These are phyloP conservation scores for Arion vulgaris DNA, from an alignment of 1,140 invertebrate species.

Conservation along the genomic window DNA sequence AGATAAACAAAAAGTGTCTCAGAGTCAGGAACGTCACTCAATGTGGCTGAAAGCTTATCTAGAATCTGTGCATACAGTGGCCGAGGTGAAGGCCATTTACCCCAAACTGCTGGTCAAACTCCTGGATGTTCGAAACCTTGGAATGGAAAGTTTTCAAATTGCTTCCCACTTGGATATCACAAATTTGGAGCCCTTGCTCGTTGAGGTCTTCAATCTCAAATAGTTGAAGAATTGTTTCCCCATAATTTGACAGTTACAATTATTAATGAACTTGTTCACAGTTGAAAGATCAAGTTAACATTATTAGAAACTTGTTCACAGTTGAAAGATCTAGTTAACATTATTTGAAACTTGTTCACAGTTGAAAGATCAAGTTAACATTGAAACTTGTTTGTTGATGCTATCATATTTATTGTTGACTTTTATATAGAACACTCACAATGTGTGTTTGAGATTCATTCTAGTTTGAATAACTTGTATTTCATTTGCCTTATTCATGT, in stretches of 20 bases:
- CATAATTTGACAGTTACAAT: not conserved
- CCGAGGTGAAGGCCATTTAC: conserved; percentile 86
- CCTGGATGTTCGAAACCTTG: conserved; percentile 76
- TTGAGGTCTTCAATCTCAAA: conserved; percentile 65
- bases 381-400: too few species aligned
- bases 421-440: too few species aligned
- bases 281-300: not conserved
- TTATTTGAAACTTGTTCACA: too few species aligned
- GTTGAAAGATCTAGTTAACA: not conserved
- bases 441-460: too few species aligned
- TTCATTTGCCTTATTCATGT: too few species aligned
- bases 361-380: too few species aligned
- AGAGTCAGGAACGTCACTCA: conserved; percentile 93
- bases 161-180: conserved; percentile 60
- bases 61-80: conserved; percentile 82
- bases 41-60: conserved; percentile 88
- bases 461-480: too few species aligned
- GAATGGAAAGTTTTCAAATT: conserved; percentile 61
- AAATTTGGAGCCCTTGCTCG: conserved; percentile 61
- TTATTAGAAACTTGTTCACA: not conserved
- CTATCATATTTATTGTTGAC: too few species aligned
- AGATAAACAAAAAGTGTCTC: conserved; percentile 86
- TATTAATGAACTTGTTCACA: not conserved
- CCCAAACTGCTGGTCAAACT: conserved; percentile 90
- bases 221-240: conserved; percentile 40